Percentiles rank a stretch among this genome's conserved stretches.
Conservation (phyloP, 2,888 invertebrate species). For the Lithophane leautieri region DNA sequence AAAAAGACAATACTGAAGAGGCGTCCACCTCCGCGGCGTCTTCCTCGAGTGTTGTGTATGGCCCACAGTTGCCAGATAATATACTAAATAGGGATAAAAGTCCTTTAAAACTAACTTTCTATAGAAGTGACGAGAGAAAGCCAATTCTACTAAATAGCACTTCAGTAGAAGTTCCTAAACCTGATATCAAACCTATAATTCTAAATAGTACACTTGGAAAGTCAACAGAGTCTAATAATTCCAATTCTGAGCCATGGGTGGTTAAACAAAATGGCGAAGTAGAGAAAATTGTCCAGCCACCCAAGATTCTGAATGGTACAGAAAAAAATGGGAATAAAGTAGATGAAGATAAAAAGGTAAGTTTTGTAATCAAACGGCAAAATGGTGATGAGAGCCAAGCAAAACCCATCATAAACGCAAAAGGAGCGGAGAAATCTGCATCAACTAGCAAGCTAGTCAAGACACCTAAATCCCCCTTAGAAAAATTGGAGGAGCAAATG, state of each 20-base stretch:
- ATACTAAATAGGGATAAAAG: conserved; percentile 86
- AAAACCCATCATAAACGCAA: conserved; percentile 71
- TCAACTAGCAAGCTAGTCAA: conserved; percentile 80
- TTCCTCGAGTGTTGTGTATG: conserved; percentile 83
- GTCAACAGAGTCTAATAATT: conserved; percentile 75
- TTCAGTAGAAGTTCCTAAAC: conserved; percentile 76
- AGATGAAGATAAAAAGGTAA: conserved; percentile 83
- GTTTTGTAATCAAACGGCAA: conserved; percentile 81
- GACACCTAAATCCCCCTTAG: conserved; percentile 83
- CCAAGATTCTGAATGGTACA: conserved; percentile 79
- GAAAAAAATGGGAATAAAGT: conserved; percentile 75
- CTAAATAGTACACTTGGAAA: conserved; percentile 85
- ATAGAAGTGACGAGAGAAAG: conserved; percentile 84
- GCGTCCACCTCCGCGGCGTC: conserved; percentile 73
- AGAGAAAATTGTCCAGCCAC: conserved; percentile 80
- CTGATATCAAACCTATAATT: conserved; percentile 84
- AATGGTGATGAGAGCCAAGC: conserved; percentile 75
- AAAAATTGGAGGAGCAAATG: conserved; percentile 87
- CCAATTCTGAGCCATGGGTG: conserved; percentile 85
- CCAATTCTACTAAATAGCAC: conserved; percentile 77
- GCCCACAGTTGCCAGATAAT: conserved; percentile 85
- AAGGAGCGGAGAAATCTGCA: conserved; percentile 76
- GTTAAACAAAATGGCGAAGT: conserved; percentile 88
- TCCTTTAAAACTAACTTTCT: conserved; percentile 86
- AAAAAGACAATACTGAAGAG: conserved; percentile 91